Percentiles rank a stretch among this genome's conserved stretches.
Evolutionary conservation across 2,113 vertebrate genomes (phyloP).

Genomic region (Lutjanus erythropterus): DNA sequence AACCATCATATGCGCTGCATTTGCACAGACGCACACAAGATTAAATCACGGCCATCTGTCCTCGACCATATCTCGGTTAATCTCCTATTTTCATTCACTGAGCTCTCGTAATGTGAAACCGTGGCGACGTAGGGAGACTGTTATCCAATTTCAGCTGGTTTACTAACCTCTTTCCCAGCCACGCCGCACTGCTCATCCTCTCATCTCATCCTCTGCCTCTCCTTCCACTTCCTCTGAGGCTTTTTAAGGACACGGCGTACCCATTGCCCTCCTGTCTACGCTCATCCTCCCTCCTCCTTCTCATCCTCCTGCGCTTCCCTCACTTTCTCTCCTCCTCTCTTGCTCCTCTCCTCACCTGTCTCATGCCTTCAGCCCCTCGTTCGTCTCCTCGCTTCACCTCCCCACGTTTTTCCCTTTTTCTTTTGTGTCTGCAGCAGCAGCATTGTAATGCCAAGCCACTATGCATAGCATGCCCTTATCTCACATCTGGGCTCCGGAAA

Average conservation of each 20-base stretch:
- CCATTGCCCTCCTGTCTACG: conserved; percentile 54
- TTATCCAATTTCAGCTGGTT: conserved; percentile 80
- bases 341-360: conserved; percentile 49
- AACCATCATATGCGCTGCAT: conserved; percentile 68
- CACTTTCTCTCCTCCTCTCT: conserved; percentile 24
- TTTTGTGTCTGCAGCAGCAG: conserved; percentile 58
- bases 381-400: neutral
- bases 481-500: conserved; percentile 69
- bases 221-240: conserved; percentile 66
- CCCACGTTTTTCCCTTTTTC: neutral
- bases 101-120: conserved; percentile 68
- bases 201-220: conserved; percentile 65
- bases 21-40: conserved; percentile 59
- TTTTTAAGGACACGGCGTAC: conserved; percentile 78
- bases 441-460: conserved; percentile 35
- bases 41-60: conserved; percentile 77
- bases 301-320: conserved; percentile 9
- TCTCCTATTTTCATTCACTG: conserved; percentile 77
- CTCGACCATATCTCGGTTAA: conserved; percentile 70
- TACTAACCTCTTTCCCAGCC: conserved; percentile 82
- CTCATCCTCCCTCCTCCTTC: conserved; percentile 12
- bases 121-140: conserved; percentile 57
- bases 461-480: conserved; percentile 38
- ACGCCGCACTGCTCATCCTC: conserved; percentile 76
- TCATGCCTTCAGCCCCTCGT: neutral